These are phyloP conservation scores for Chymomyza caudatula DNA, from an alignment of 2,888 invertebrate genomes.

Conservation along the genomic window DNA sequence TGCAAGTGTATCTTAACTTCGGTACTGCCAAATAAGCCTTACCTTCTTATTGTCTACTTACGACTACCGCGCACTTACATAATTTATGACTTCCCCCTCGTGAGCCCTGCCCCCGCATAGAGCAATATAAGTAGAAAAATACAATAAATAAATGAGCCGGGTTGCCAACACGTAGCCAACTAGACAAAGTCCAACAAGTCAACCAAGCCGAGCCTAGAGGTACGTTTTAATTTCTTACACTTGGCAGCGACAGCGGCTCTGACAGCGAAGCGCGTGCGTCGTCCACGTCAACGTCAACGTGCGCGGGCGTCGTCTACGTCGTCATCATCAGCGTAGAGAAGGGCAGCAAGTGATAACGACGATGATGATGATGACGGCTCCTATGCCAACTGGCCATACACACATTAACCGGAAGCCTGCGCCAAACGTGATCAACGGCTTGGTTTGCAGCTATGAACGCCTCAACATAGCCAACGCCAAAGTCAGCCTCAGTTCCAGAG, in stretches of 20 bases:
- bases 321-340: constrained; percentile 28
- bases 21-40: background rate
- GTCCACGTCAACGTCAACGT: constrained; percentile 58
- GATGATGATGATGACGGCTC: constrained; percentile 15
- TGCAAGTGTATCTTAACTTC: background rate
- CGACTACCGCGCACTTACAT: constrained; percentile 48
- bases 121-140: constrained; percentile 54
- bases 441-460: constrained; percentile 68
- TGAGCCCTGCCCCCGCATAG: constrained; percentile 7
- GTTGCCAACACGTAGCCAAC: constrained; percentile 68
- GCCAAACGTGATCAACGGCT: constrained; percentile 77
- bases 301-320: constrained; percentile 57
- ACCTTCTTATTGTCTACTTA: background rate
- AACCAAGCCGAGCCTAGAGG: constrained; percentile 18
- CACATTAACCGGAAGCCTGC: constrained; percentile 76
- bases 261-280: constrained; percentile 59
- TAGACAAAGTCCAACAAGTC: constrained; percentile 66
- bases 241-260: constrained; percentile 48
- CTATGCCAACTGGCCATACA: constrained; percentile 33
- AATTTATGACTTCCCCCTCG: constrained; percentile 65
- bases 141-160: constrained; percentile 70
- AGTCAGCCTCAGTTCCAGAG: background rate
- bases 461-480: constrained; percentile 1
- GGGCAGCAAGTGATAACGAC: constrained; percentile 16
- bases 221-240: constrained; percentile 72